A percentile compares a stretch with the other conserved stretches of the same genome.
Conservation (phyloP, 2,113 vertebrate species). For the Clarias magur region DNA sequence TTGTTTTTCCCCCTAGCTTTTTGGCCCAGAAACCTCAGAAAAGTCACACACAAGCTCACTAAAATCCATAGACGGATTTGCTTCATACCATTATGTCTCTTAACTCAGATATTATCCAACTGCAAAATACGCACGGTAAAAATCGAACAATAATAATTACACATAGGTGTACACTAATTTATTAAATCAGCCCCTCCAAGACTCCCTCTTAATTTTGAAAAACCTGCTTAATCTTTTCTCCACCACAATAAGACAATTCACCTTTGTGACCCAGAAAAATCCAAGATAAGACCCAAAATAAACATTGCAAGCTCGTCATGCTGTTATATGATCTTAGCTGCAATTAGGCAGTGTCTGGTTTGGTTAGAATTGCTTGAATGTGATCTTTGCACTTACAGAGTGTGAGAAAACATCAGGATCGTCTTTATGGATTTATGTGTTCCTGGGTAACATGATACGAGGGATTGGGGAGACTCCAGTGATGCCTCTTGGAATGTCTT, state of each 20-base stretch:
- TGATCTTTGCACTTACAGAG: conserved; percentile 63
- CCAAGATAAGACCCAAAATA: background rate
- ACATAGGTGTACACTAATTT: background rate
- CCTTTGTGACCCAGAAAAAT: background rate
- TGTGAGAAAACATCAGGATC: conserved; percentile 82
- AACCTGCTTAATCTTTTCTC: background rate
- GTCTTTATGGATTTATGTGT: conserved; percentile 87
- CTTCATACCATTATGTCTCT: background rate
- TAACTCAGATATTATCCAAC: background rate
- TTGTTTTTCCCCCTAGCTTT: background rate
- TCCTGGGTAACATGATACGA: conserved; percentile 90
- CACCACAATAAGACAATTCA: background rate
- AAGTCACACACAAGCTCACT: background rate
- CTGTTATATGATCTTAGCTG: background rate
- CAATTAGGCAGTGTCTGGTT: background rate
- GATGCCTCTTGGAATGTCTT: conserved; percentile 89
- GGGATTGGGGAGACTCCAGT: conserved; percentile 94
- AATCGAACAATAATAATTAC: background rate
- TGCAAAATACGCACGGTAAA: background rate
- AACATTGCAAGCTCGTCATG: background rate
- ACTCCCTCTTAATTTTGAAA: background rate
- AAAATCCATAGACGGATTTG: background rate
- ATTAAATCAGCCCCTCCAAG: background rate
- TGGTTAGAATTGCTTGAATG: background rate
- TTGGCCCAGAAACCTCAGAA: background rate